Conservation (phyloP, 2,113 vertebrate species). For the Mohoua ochrocephala region DNA sequence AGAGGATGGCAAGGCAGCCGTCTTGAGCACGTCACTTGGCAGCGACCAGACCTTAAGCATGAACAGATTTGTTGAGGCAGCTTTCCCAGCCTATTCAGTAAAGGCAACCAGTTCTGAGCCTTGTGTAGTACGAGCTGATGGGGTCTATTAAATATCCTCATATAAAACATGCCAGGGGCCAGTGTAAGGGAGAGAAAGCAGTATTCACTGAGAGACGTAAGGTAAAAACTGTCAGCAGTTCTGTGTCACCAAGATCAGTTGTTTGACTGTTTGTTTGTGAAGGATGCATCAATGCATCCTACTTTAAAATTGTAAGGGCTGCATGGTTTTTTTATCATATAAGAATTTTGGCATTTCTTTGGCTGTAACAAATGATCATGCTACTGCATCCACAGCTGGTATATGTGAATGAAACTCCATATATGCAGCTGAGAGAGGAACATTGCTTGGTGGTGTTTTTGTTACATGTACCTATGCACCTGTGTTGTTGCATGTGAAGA, state of each 20-base stretch:
- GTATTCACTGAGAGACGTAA: background rate
- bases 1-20: conserved; percentile 32
- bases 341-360: background rate
- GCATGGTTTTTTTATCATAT: background rate
- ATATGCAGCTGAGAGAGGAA: background rate
- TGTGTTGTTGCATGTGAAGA: background rate
- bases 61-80: conserved; percentile 31
- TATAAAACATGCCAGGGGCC: conserved; percentile 20
- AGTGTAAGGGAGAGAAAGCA: background rate
- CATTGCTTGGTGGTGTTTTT: background rate
- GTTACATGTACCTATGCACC: background rate
- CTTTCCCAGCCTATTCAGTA: background rate
- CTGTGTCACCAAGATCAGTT: background rate
- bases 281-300: background rate
- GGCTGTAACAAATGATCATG: background rate
- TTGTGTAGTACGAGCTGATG: conserved; percentile 30
- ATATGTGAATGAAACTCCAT: background rate
- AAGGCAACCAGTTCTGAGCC: background rate
- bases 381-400: background rate
- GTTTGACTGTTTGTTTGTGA: background rate
- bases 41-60: conserved; percentile 37
- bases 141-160: conserved; percentile 49
- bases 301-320: background rate
- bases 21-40: conserved; percentile 45
- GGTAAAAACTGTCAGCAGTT: background rate